These are phyloP conservation scores for Kryptolebias marmoratus DNA, from an alignment of 2,113 vertebrate species.

Conservation along the genomic window DNA sequence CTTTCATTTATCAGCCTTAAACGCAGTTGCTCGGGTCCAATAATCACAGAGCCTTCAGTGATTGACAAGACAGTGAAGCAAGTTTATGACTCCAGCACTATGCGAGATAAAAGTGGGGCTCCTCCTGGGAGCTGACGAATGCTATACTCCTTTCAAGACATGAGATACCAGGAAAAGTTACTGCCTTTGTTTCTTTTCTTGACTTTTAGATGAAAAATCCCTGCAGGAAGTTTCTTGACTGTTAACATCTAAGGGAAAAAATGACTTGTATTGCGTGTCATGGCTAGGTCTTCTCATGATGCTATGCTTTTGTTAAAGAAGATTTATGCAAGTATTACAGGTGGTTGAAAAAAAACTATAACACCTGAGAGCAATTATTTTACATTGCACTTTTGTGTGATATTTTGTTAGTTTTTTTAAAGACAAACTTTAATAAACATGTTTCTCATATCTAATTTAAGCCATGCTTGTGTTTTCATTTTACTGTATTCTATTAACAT, in stretches of 20 bases:
- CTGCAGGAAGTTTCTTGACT: conserved; percentile 27
- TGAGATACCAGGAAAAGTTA: conserved; percentile 56
- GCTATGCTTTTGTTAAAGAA: conserved; percentile 4
- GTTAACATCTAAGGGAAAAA: conserved; percentile 31
- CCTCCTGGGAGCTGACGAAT: conserved; percentile 41
- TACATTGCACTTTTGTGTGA: not conserved
- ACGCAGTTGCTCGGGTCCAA: conserved; percentile 53
- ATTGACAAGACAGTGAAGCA: conserved; percentile 53
- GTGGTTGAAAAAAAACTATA: not conserved
- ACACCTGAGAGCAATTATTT: conserved; percentile 3
- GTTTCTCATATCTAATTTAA: too few species aligned
- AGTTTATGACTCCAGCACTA: conserved; percentile 43
- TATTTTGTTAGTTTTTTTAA: not conserved
- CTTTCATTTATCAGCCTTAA: conserved; percentile 29
- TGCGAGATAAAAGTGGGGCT: conserved; percentile 60
- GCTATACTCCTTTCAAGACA: conserved; percentile 50
- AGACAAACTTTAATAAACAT: not conserved
- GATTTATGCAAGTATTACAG: conserved; percentile 10
- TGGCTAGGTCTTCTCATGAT: not conserved
- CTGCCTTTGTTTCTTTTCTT: conserved; percentile 35
- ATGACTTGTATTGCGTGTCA: conserved; percentile 1
- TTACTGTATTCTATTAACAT: too few species aligned
- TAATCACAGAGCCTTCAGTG: conserved; percentile 46
- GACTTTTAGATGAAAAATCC: conserved; percentile 36
- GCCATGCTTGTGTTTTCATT: too few species aligned